A percentile compares a stretch with the other conserved stretches of the same genome.
Evolutionary conservation across 2,113 vertebrate species (phyloP).

Genomic region (Microtus oregoni): DNA sequence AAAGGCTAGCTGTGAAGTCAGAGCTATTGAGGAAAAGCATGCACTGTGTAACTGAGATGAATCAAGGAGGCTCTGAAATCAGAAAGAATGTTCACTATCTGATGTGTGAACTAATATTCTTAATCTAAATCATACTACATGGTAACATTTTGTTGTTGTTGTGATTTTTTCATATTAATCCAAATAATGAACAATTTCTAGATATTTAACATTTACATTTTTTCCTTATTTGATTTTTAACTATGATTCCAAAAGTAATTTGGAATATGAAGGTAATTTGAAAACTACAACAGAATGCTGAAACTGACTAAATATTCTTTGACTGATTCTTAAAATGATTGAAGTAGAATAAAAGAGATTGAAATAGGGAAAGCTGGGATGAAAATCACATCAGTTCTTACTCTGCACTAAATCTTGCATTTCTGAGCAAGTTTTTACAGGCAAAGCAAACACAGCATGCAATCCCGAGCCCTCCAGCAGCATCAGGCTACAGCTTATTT

Average conservation of each 20-base stretch:
- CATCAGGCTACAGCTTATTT: slow-evolving; percentile 58
- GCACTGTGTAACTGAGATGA: neutral
- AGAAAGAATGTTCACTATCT: neutral
- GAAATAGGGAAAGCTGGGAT: neutral
- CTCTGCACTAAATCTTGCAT: neutral
- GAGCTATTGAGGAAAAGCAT: neutral
- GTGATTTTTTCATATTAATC: neutral
- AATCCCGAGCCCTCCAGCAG: neutral
- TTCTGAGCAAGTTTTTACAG: neutral
- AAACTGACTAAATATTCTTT: neutral
- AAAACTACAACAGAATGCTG: neutral
- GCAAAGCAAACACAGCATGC: slow-evolving; percentile 26
- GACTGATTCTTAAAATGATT: neutral
- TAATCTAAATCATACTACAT: neutral
- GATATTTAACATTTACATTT: neutral
- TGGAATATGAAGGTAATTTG: neutral
- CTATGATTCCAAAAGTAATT: neutral
- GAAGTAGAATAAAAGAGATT: neutral
- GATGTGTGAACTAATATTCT: neutral
- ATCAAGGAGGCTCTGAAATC: neutral
- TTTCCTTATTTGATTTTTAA: neutral
- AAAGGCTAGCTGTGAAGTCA: neutral
- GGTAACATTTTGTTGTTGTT: neutral
- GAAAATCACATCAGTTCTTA: neutral
- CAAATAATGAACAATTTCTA: neutral